phyloP scores from a whole-genome alignment of 2,797 vertebrate genomes.

The Coluber constrictor region DNA sequence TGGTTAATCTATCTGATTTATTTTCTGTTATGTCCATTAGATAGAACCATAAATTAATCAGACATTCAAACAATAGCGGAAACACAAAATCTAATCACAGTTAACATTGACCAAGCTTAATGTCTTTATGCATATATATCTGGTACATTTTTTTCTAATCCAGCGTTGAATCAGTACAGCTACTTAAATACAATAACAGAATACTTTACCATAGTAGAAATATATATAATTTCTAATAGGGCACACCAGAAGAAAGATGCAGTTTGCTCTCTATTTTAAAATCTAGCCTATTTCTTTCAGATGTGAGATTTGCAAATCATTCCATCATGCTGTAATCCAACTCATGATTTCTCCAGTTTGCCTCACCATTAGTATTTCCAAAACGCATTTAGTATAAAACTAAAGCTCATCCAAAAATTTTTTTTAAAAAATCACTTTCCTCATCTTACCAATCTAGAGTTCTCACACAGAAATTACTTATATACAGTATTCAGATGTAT shows the following conservation, averaged over 20 bases:
- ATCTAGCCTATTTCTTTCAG: background rate
- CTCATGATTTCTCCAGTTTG: background rate
- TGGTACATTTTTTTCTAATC: background rate
- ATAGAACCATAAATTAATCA: background rate
- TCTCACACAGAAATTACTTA: background rate
- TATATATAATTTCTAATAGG: background rate
- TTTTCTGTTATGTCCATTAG: background rate
- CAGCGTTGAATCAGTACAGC: background rate
- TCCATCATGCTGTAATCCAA: background rate
- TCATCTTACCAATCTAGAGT: background rate
- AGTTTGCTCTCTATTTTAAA: background rate
- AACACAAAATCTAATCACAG: background rate
- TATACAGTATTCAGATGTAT: background rate
- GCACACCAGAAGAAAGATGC: background rate
- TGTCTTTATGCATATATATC: background rate
- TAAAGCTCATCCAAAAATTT: background rate
- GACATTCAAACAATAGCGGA: background rate
- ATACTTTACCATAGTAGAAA: background rate
- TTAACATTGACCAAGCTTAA: background rate
- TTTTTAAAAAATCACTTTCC: background rate
- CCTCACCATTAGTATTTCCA: background rate
- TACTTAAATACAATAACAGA: background rate
- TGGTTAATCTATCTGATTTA: background rate
- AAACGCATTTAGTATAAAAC: background rate
- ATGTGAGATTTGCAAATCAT: background rate